Evolutionary conservation across 1,140 invertebrate genomes (phyloP).

Genomic region (Polyergus mexicanus): DNA sequence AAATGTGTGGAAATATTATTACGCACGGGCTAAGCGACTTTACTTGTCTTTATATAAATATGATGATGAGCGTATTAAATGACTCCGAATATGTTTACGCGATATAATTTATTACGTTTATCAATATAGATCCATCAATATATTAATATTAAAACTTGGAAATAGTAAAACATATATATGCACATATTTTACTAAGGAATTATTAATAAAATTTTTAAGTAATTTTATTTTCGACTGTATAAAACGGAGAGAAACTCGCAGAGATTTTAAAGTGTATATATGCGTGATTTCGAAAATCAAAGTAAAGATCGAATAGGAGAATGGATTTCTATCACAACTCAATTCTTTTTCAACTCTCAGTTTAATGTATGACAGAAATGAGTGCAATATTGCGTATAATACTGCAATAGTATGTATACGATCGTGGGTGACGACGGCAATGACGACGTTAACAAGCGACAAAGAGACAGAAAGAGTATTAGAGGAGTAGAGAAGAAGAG

Average conservation of each 20-base stretch:
- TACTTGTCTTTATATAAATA: background rate
- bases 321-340: constrained; percentile 9
- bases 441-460: constrained; percentile 11
- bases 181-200: background rate
- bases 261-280: background rate
- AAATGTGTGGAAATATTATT: background rate
- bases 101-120: no score
- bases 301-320: background rate
- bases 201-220: background rate
- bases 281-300: constrained; percentile 20
- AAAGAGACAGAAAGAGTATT: background rate
- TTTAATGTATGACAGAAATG: background rate
- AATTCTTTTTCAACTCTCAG: constrained; percentile 15
- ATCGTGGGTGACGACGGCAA: background rate
- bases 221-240: background rate
- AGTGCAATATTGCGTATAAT: constrained; percentile 18
- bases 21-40: background rate
- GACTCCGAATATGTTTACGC: background rate
- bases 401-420: constrained; percentile 21
- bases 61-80: background rate
- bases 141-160: background rate
- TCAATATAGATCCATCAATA: background rate
- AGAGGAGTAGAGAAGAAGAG: background rate
- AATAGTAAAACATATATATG: background rate
- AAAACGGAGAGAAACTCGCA: background rate